Evolutionary conservation across 92 coral and sea anemone genomes (phyloP), one percentile per base, ranked within the genome.

Genomic region (Nematostella vectensis): DNA sequence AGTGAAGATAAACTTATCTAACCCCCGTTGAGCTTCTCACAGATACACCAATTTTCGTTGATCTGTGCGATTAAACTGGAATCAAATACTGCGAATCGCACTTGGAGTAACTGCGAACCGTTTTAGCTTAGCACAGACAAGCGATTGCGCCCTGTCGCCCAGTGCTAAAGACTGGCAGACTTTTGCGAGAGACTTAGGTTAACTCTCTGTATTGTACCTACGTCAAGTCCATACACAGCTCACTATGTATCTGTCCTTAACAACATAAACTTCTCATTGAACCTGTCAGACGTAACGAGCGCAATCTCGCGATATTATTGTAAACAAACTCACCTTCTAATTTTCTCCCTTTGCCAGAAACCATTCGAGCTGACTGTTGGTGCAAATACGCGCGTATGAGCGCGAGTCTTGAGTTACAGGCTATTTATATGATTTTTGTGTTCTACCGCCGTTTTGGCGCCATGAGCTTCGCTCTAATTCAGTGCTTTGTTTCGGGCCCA

Each of bases 381-480:
- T n/a, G n/a, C n/a, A 61, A 44, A 63, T 71, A 67, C 73, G 78
- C 69, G 81, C 74, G 68, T 85, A 75, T 85, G 80, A 83, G 83
- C 60, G 83, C 52, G 57, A 65, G 79, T 77, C 81, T 85, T 70
- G 76, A 55, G 84, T 85, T 85, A 85, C 95, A 85, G 40, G 62
- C 95, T 85, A 85, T 85, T 85, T 85, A 85, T 85, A 85, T 54
- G 84, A 83, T 77, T 85, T 70, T 59, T 69, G 76, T 68, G 81
- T 60, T 85, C 59, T 67, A 86, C 88, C 95, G 95, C 95, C 95
- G 81, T 66, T 43, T 62, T 70, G 95, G 88, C 95, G 95, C 95
- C 95, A 69, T 59, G 50, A 63, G 72, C 61, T 65, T 75, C 87
- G 87, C 76, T 79, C 80, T 72, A 73, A 68, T 68, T 74, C 88